phyloP scores from a whole-genome alignment of 2,113 vertebrate genomes.

The Oncorhynchus mykiss region DNA sequence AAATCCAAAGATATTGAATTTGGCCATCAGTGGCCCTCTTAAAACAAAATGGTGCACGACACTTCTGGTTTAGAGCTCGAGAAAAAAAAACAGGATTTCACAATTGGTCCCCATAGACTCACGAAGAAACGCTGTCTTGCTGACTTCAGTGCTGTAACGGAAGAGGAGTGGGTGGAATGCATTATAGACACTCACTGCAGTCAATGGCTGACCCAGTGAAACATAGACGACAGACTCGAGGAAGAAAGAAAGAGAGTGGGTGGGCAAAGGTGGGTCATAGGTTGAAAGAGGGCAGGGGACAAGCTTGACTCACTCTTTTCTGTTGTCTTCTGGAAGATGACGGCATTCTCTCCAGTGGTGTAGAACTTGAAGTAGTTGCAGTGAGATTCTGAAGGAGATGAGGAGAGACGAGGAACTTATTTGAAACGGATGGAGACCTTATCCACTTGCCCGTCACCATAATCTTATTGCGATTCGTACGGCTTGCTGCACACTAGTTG shows the following conservation, averaged over 20 bases:
- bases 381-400: slow-evolving; percentile 77
- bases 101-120: too few relatives aligned
- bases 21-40: too few relatives aligned
- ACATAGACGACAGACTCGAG: neutral
- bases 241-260: neutral
- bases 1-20: too few relatives aligned
- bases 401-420: neutral
- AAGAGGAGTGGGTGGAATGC: slow-evolving; percentile 51
- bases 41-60: too few relatives aligned
- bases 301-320: slow-evolving; percentile 78
- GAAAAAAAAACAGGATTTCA: too few relatives aligned
- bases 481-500: slow-evolving; percentile 16
- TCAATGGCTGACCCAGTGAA: slow-evolving; percentile 38
- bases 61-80: too few relatives aligned
- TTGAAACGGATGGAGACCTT: slow-evolving; percentile 10
- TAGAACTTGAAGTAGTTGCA: slow-evolving; percentile 90
- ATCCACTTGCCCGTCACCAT: slow-evolving; percentile 2
- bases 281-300: neutral
- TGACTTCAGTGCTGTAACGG: neutral
- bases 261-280: neutral
- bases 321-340: slow-evolving; percentile 82
- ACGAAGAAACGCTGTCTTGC: neutral
- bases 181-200: slow-evolving; percentile 50
- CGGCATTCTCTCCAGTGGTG: slow-evolving; percentile 82
- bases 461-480: slow-evolving; percentile 21